These are phyloP conservation scores for Cheirogaleus medius DNA, from an alignment of 2,113 vertebrate species.

Conservation along the genomic window DNA sequence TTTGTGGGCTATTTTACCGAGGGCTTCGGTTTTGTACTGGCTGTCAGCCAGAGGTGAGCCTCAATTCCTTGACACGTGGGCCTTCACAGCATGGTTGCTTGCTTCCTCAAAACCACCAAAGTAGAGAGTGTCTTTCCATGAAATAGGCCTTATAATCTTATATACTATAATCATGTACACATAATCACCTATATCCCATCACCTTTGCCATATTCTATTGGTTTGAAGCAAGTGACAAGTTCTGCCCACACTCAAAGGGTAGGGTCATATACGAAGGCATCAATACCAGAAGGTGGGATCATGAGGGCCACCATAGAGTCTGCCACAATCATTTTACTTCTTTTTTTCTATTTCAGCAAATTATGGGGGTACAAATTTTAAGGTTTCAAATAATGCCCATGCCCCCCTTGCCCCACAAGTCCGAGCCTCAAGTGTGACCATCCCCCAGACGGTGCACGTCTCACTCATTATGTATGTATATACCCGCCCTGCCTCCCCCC, in stretches of 20 bases:
- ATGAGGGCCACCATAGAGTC: neutral
- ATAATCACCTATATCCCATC: neutral
- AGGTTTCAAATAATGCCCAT: no score
- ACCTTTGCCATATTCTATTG: neutral
- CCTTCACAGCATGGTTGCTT: neutral
- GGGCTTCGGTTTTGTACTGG: neutral
- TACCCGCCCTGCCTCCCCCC: no score
- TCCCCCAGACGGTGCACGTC: no score
- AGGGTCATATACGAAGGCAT: neutral
- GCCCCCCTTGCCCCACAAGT: no score
- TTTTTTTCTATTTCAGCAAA: no score
- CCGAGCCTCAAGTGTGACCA: no score
- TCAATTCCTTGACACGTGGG: neutral
- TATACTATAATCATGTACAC: neutral
- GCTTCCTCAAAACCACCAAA: neutral
- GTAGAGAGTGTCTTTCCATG: neutral
- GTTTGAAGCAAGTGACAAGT: neutral
- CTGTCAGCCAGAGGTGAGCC: neutral
- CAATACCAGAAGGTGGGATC: neutral
- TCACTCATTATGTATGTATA: no score
- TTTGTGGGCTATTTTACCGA: neutral
- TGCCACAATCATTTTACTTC: neutral
- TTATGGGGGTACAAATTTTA: no score
- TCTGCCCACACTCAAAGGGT: neutral
- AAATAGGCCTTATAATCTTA: neutral